Base-by-base conservation (phyloP, 2,113 vertebrate genomes). In the Gobiocypris rarus region DNA sequence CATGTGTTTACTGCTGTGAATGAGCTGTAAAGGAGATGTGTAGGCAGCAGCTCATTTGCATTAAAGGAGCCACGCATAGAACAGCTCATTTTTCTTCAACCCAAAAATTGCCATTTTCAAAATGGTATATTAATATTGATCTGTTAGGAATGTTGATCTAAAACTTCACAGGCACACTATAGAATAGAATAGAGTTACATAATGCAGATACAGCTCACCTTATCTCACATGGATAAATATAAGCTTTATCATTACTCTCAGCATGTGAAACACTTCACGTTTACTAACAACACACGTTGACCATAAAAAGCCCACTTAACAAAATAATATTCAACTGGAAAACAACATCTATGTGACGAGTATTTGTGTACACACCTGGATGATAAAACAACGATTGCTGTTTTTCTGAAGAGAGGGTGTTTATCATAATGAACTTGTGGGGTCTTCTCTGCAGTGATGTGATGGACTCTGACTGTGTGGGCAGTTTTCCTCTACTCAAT, bases 401-500 rank as follows among this genome's bases (percentile, higher is more conserved):
- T 38, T 24, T 59, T n/a, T 22, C 31, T 24, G 54, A 19, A 77
- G 5, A 59, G 3, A 41, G 54, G 52, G 22, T 77, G 13, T 43
- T 43, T 43, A 77, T 59, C 75, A 24, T 8, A 59, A 38, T 15
- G 34, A 54, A 41, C 54, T 43, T 59, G 8, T 43, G 0, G 11
- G 48, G 75, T 78, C n/a, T 43, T 10, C 38, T 43, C 75, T 78
- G 75, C 54, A 78, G 56, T 61, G 58, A 13, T 78, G 38, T 43
- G 75, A 61, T 43, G 34, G 38, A 61, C 56, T 78, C 69, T 71
- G 38, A 24, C 13, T 78, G 56, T 78, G 54, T 45, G 56, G 34
- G 56, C 75, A 38, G 52, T 58, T 61, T 78, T 41, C 56, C 34
- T 61, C 75, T 78, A 41, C 34, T 78, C 22, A 58, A 76, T 52